Conservation (phyloP, 2,113 vertebrate genomes). For the Natator depressus region DNA sequence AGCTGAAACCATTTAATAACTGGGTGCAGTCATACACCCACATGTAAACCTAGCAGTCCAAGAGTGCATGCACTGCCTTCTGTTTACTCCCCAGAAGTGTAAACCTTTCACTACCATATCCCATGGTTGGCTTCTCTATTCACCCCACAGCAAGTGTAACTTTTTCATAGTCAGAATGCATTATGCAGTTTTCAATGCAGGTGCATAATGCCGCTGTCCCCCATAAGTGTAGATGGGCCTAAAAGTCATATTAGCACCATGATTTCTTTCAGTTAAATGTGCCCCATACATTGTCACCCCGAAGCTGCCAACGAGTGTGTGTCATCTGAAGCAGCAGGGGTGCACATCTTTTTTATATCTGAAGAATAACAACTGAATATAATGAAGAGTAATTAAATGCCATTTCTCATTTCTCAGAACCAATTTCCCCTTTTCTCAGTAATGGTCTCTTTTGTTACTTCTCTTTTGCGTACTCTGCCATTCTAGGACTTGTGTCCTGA, state of each 20-base stretch:
- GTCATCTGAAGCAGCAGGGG: background rate
- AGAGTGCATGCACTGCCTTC: background rate
- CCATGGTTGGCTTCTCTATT: background rate
- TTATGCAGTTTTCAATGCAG: background rate
- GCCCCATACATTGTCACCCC: background rate
- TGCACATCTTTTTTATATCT: background rate
- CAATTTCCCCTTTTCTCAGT: background rate
- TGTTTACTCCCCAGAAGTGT: background rate
- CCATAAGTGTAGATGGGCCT: background rate
- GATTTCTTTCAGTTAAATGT: background rate
- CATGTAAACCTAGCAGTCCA: background rate
- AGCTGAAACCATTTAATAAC: background rate
- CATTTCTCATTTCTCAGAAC: background rate
- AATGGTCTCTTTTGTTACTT: background rate
- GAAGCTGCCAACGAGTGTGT: background rate
- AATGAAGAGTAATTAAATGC: slow-evolving; percentile 1
- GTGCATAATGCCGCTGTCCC: background rate
- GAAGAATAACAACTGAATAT: background rate
- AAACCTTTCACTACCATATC: background rate
- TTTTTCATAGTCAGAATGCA: background rate
- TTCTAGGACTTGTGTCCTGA: background rate
- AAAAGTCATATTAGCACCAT: background rate
- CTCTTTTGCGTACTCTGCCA: background rate
- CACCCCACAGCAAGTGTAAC: background rate
- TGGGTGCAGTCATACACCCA: background rate